These are phyloP conservation scores for Drusus annulatus DNA, from an alignment of 1,140 invertebrate species.

Conservation along the genomic window DNA sequence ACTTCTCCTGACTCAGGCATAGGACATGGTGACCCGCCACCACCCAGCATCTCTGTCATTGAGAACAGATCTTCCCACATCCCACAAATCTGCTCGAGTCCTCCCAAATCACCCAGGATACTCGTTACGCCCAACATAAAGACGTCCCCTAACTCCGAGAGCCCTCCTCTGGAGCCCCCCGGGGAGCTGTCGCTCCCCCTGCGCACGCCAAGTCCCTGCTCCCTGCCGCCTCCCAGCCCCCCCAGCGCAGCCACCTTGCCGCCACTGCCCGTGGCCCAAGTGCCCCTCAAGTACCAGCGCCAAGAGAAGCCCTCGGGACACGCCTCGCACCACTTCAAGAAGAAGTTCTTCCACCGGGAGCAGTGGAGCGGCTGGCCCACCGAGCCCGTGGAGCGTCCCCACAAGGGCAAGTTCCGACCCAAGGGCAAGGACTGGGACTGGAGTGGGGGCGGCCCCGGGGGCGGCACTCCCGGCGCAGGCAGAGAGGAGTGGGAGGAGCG, in stretches of 20 bases:
- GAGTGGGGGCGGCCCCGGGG: conserved; percentile 63
- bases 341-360: conserved; percentile 83
- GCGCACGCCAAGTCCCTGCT: conserved; percentile 74
- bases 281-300: conserved; percentile 73
- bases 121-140: conserved; percentile 64
- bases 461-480: conserved; percentile 45
- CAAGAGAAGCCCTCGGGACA: conserved; percentile 62
- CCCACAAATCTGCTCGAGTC: conserved; percentile 56
- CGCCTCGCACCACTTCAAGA: conserved; percentile 81
- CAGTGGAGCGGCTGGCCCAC: conserved; percentile 72
- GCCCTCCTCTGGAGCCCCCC: conserved; percentile 63
- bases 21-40: conserved; percentile 75
- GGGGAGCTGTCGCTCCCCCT: conserved; percentile 66
- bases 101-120: conserved; percentile 62
- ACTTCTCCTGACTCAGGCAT: conserved; percentile 85
- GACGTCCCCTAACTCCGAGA: conserved; percentile 62
- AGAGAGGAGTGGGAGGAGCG: conserved; percentile 48
- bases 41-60: conserved; percentile 55
- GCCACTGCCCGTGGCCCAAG: conserved; percentile 62
- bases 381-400: conserved; percentile 62
- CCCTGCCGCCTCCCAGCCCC: conserved; percentile 62
- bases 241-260: conserved; percentile 46
- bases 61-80: conserved; percentile 40
- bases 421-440: conserved; percentile 84
- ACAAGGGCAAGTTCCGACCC: conserved; percentile 72